phyloP scores from a whole-genome alignment of 30 jellyfish, hydroid and myxozoan genomes.

The Aurelia coerulea region DNA sequence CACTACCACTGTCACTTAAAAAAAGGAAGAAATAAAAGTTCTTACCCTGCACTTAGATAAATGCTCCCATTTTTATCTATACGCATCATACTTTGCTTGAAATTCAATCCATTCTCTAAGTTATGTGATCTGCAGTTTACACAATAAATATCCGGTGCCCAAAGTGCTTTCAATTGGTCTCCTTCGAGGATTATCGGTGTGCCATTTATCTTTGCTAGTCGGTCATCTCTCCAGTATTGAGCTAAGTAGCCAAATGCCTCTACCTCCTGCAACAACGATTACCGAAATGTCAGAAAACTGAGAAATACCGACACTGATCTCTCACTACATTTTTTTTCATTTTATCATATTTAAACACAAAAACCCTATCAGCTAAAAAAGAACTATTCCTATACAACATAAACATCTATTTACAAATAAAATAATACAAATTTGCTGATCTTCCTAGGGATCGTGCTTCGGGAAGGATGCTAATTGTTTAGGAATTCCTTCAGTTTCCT shows the following conservation, averaged over 20 bases:
- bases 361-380: too few species aligned
- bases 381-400: too few species aligned
- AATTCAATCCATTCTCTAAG: conserved; percentile 51
- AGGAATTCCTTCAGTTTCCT: too few species aligned
- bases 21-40: not conserved
- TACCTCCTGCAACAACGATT: conserved; percentile 48
- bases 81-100: conserved; percentile 50
- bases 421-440: too few species aligned
- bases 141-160: conserved; percentile 82
- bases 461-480: too few species aligned
- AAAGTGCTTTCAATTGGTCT: conserved; percentile 27
- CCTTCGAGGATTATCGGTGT: conserved; percentile 42
- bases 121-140: conserved; percentile 65
- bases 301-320: too few species aligned
- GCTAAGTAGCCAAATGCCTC: conserved; percentile 60
- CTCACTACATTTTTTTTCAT: too few species aligned
- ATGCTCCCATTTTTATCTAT: conserved; percentile 33
- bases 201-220: conserved; percentile 17
- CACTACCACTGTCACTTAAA: not conserved
- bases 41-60: conserved; percentile 64
- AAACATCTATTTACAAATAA: too few species aligned
- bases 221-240: conserved; percentile 78
- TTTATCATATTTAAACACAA: too few species aligned
- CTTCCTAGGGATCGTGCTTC: too few species aligned
- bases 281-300: too few species aligned